Base-by-base conservation (phyloP, 35 echinoderm and acorn worm species). In the Lytechinus variegatus region DNA sequence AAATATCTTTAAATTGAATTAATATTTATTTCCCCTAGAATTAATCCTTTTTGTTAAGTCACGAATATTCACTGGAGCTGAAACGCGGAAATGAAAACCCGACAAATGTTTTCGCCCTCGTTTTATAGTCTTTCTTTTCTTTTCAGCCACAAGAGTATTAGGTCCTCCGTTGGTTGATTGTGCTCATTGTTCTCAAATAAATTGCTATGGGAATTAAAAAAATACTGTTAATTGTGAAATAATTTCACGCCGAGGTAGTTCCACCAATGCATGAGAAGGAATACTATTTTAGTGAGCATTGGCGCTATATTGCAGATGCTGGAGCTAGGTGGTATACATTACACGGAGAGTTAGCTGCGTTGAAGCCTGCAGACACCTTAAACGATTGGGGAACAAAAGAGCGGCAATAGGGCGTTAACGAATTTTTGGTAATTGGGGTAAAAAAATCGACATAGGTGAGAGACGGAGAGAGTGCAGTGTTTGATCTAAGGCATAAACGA, bases 401-500 rank as follows among this genome's bases (percentile, higher is more conserved):
- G 29, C 29, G 88, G 27, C 52, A 54, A 52, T 90, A 52, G 88
- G 88, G 88, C 88, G 88, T 90, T 90, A 90, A 90, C 88, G 88
- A 90, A 90, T 90, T 90, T 90, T 90, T 90, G 88, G 28, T 90
- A 90, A 90, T 90, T 90, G 88, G 88, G 28, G 88, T 44, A 54
- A 54, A 54, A 53, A 90, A 90, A 52, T 44, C 52, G 88, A 33
- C 27, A 90, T 52, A 90, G 88, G 29, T 90, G 29, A 90, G 52
- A 90, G 88, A 90, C 66, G 88, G 12, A 44, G 52, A 90, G 88
- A 54, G 52, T 90, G 52, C 52, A 54, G 88, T 54, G 29, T 54
- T 90, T 90, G 29, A 54, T 44, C 88, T 90, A 54, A 90, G 88
- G 88, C 88, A 90, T 54, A 90, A 90, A 90, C 52, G 52, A 44